Conservation (phyloP, 1,140 invertebrate genomes). For the Sminthurinus signatus region DNA sequence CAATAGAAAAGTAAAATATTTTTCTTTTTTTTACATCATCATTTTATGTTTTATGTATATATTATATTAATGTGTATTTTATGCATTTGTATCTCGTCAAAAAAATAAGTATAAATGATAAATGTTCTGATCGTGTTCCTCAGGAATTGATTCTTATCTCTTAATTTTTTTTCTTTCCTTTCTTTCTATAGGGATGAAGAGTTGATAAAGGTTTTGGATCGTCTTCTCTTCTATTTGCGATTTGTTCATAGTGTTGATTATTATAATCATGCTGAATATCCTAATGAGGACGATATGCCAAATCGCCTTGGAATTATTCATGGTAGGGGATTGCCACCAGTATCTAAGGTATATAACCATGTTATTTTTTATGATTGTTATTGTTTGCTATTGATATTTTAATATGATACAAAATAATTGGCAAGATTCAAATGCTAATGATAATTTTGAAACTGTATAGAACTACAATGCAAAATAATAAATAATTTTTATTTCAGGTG, state of each 20-base stretch:
- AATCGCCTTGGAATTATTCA: constrained; percentile 98
- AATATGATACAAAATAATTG: no score
- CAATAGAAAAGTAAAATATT: constrained; percentile 76
- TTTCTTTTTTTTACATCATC: no score
- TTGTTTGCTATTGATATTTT: constrained; percentile 9
- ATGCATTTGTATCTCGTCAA: no score
- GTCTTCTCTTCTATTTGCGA: constrained; percentile 85
- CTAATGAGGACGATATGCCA: constrained; percentile 99
- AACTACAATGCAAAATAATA: no score
- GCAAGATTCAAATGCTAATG: no score
- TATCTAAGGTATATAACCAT: constrained; percentile 70
- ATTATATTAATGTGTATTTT: no score
- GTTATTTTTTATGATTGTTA: constrained; percentile 40
- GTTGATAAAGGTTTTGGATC: constrained; percentile 59
- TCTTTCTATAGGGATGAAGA: constrained; percentile 36
- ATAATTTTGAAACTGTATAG: no score
- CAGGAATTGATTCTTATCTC: no score
- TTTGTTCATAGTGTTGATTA: constrained; percentile 98
- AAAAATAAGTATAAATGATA: no score
- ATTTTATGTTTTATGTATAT: no score
- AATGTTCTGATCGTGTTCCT: no score
- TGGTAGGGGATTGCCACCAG: constrained; percentile 77
- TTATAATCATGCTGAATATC: constrained; percentile 98
- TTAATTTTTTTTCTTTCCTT: no score
- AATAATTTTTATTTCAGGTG: constrained; percentile 46